Conservation (phyloP, 1,140 invertebrate genomes). For the Drosophila dunni region DNA sequence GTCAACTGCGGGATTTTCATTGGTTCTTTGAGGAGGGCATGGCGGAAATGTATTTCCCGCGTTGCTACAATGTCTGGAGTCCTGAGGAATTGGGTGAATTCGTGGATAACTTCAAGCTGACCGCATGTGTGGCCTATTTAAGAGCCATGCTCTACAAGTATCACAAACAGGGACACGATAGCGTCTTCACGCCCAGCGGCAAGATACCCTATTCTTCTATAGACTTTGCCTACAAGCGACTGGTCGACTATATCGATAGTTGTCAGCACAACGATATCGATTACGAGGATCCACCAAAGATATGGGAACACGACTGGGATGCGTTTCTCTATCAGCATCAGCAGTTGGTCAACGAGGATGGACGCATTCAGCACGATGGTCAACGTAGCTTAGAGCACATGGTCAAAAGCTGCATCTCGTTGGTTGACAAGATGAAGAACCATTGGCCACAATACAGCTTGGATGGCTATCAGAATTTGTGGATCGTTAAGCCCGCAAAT, state of each 20-base stretch:
- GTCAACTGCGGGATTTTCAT: constrained; percentile 93
- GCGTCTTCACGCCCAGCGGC: constrained; percentile 86
- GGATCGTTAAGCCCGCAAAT: constrained; percentile 98
- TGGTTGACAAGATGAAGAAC: constrained; percentile 85
- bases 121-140: constrained; percentile 93
- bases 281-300: constrained; percentile 87
- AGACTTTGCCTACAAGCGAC: constrained; percentile 91
- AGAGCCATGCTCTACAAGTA: constrained; percentile 89
- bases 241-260: constrained; percentile 90
- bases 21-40: constrained; percentile 94
- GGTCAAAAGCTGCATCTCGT: constrained; percentile 82
- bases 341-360: constrained; percentile 88
- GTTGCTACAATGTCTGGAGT: constrained; percentile 94
- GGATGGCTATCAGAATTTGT: constrained; percentile 94
- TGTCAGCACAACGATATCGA: constrained; percentile 95
- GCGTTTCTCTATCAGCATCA: constrained; percentile 92
- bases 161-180: constrained; percentile 86
- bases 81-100: constrained; percentile 95
- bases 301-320: constrained; percentile 94
- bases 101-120: constrained; percentile 94
- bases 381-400: constrained; percentile 75
- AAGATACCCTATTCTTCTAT: constrained; percentile 90
- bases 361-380: constrained; percentile 79
- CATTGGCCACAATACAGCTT: constrained; percentile 93
- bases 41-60: constrained; percentile 92